phyloP scores from a whole-genome alignment of 2,113 vertebrate genomes.

The Lepidothrix coronata region DNA sequence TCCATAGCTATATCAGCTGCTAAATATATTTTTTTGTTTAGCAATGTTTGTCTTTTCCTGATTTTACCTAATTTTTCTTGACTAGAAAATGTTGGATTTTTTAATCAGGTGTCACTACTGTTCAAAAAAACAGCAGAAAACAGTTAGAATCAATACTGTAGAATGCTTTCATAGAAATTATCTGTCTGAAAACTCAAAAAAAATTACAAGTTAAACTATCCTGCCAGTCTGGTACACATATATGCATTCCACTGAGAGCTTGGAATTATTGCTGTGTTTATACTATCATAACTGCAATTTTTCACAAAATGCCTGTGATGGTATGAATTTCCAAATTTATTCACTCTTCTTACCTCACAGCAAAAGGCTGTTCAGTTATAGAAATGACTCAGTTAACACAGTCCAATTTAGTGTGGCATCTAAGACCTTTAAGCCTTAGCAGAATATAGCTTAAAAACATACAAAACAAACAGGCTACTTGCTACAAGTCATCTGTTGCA shows the following conservation, averaged over 20 bases:
- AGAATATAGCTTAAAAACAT: neutral
- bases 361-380: neutral
- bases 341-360: neutral
- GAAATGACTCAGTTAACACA: neutral
- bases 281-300: neutral
- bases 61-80: neutral
- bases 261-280: neutral
- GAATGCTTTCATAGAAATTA: neutral
- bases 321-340: neutral
- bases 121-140: neutral
- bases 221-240: neutral
- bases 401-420: neutral
- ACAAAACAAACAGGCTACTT: neutral
- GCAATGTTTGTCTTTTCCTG: neutral
- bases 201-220: neutral
- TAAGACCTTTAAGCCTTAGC: neutral
- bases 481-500: neutral
- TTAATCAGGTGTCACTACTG: neutral
- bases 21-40: neutral
- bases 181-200: neutral
- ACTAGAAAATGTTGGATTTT: neutral
- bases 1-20: neutral
- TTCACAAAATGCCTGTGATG: neutral
- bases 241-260: neutral
- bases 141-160: neutral